These are phyloP conservation scores for Lepidocyrtinus sp. DNA, from an alignment of 2,888 invertebrate genomes.

Conservation along the genomic window DNA sequence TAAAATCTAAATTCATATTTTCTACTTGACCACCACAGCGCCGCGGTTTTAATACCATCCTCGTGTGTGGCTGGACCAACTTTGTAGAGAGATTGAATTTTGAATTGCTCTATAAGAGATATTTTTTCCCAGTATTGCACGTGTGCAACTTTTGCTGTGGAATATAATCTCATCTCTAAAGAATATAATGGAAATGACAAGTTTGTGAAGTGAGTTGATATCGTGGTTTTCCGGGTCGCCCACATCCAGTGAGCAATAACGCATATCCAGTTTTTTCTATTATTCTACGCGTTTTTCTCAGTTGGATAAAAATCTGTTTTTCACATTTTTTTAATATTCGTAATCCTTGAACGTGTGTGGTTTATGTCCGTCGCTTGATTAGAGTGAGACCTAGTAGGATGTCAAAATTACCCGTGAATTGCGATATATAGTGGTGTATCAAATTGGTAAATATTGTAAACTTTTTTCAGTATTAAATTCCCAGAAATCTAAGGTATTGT, in stretches of 20 bases:
- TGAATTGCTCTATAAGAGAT: neutral
- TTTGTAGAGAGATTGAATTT: conserved; percentile 25
- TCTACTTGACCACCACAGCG: neutral
- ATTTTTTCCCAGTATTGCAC: conserved; percentile 33
- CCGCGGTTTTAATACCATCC: neutral
- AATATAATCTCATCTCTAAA: conserved; percentile 14
- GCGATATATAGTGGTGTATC: neutral
- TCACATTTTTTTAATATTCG: conserved; percentile 36
- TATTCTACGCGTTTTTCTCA: conserved; percentile 28
- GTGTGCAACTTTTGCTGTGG: neutral
- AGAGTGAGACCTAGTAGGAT: neutral
- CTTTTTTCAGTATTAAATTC: neutral
- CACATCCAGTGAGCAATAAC: conserved; percentile 18
- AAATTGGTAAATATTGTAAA: neutral
- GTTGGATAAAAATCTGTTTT: conserved; percentile 48
- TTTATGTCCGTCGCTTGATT: neutral
- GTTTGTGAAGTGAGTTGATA: conserved; percentile 46
- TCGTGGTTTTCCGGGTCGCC: conserved; percentile 54
- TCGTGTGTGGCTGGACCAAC: neutral
- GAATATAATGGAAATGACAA: conserved; percentile 52
- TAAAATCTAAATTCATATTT: neutral
- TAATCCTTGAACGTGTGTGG: conserved; percentile 50
- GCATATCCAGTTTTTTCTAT: neutral
- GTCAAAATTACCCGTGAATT: neutral
- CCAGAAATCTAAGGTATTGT: neutral